Base-by-base conservation (phyloP, 2,888 invertebrate species). In the Caenorhabditis virilis region DNA sequence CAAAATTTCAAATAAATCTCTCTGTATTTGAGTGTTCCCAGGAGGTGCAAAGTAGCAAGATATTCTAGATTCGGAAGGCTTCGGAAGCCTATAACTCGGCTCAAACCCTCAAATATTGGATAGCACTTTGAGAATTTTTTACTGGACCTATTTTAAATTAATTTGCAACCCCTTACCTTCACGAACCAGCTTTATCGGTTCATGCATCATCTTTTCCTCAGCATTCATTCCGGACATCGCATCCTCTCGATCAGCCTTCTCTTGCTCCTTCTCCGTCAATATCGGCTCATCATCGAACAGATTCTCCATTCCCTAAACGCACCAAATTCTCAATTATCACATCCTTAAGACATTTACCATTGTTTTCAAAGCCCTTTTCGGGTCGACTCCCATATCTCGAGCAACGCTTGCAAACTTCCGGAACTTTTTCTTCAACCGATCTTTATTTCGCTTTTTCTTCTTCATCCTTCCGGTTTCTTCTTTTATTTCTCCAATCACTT, bases 171-270 rank as follows among this genome's bases (percentile, higher is more conserved):
- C n/a, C n/a, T n/a, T 74, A 68, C 73, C 80, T 56, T 81, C 74
- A 42, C 80, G 49, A n/a, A 81, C 69, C 38, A 80, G 49, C 30
- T 78, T 64, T 35, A 76, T 65, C 33, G 74, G 75, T 43, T 65
- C 56, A 35, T 60, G 36, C 57, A 75, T 36, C n/a, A 67, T 51
- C 42, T 63, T 71, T 51, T 72, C 65, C 20, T 71, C 68, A n/a
- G 65, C 53, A n/a, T 58, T 70, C 63, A 71, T 52, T 20, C 52
- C 62, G 20, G 42, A 53, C 48, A 62, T 43, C 47, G 49, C 48
- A 33, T 68, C 69, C 42, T 53, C 25, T 30, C 50, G 38, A 59
- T 51, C 58, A 18, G 27, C 39, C 48, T 26, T 47, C 42, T 62
- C 67, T 56, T 63, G 60, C 52, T 59, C 56, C 22, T 55, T 67